Evolutionary conservation across 1,140 invertebrate species (phyloP).

Genomic region (Nomia melanderi): DNA sequence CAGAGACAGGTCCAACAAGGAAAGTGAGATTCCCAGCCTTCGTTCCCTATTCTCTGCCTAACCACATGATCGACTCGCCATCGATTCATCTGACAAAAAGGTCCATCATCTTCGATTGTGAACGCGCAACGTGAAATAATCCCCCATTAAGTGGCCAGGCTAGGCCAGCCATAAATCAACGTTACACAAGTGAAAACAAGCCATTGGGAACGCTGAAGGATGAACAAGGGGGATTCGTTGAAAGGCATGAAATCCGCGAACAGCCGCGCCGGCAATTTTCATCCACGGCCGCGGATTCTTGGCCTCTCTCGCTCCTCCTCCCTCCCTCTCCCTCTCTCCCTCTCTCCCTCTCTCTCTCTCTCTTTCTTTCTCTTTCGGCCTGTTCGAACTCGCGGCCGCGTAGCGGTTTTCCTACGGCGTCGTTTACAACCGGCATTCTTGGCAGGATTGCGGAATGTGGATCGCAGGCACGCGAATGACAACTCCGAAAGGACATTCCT

Average conservation of each 20-base stretch:
- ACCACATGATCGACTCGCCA: no score
- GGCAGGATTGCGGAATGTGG: slow-evolving; percentile 58
- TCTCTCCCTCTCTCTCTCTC: no score
- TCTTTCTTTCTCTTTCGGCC: slow-evolving; percentile 1
- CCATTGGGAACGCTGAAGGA: no score
- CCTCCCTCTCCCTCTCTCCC: no score
- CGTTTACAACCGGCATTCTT: slow-evolving; percentile 56
- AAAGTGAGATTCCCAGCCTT: no score
- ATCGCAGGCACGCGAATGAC: slow-evolving; percentile 53
- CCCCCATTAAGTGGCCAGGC: background rate
- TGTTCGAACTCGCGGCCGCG: slow-evolving; percentile 22
- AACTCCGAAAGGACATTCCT: slow-evolving; percentile 53
- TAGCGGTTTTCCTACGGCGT: slow-evolving; percentile 55
- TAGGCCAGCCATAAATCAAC: background rate
- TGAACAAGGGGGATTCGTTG: background rate
- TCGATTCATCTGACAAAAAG: no score
- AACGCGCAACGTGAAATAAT: no score
- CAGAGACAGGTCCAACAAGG: no score
- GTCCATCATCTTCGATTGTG: background rate
- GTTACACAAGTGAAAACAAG: background rate
- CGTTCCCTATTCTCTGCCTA: no score
- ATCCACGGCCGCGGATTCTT: background rate
- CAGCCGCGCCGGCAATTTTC: slow-evolving; percentile 12
- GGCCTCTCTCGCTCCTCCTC: background rate
- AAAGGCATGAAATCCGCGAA: background rate